Base-by-base conservation (phyloP, 2,888 invertebrate species). In the Erebia palarica region DNA sequence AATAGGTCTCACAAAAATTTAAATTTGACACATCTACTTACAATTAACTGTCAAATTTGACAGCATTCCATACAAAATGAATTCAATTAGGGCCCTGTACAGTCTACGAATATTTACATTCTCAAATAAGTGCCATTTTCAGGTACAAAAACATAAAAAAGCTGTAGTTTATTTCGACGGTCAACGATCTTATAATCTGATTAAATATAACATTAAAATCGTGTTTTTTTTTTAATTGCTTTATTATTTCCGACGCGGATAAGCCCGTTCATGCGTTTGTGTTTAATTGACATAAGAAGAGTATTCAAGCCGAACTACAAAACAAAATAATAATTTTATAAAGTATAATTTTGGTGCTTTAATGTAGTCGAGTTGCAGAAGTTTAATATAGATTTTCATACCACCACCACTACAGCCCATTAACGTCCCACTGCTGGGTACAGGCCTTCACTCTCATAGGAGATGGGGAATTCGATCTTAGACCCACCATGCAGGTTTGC, bases 111-210 rank as follows among this genome's bases (percentile, higher is more conserved):
- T 79, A 76, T 77, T 77, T 79, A 79, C 78, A 79, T 73, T 69
- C 73, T 76, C 79, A 78, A 76, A 78, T 76, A 65, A 78, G 78
- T 81, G 81, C 78, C 81, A 77, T 76, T 67, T 76, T 80, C 79
- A 79, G 80, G 80, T 80, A 81, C 81, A 77, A 78, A 80, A 78
- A 65, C 65, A 16, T 70, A 76, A 75, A 71, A 74, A 75, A 75
- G 73, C 71, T 74, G 74, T 73, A 60, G 42, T 60, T 21, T 49
- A 63, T 18, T 68, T 70, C 64, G 58, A 67, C 68, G 42, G 70
- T 66, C 59, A 70, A 65, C 47, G 64, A 36, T 66, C 55, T 36
- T 67, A 61, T 55, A 55, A 64, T 64, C 47, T 27, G 51, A 55
- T 49, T 57, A 44, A 42, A 63, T 14, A 49, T 49, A 21, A 59